Percentiles rank a stretch among this genome's conserved stretches.
phyloP scores from a whole-genome alignment of 2,113 vertebrate species.

The Notechis scutatus region DNA sequence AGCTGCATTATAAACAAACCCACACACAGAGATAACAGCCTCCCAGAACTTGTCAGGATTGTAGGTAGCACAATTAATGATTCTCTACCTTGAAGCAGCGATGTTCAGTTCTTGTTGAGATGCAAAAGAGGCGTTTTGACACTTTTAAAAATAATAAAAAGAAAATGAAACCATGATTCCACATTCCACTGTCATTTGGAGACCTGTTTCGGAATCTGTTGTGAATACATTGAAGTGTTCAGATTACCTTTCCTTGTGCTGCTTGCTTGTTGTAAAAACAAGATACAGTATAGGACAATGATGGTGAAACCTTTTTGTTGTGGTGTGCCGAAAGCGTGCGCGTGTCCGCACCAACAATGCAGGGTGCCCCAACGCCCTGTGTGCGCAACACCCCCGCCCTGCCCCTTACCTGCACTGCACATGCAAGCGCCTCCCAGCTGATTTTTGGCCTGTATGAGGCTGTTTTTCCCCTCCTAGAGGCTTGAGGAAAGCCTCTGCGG shows the following conservation, averaged over 20 bases:
- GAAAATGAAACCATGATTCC: not conserved
- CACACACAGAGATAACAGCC: not conserved
- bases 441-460: no score
- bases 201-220: not conserved
- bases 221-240: not conserved
- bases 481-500: no score
- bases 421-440: no score
- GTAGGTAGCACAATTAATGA: not conserved
- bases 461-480: no score
- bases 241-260: not conserved
- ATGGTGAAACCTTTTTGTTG: no score
- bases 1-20: not conserved
- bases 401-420: no score
- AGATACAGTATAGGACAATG: no score
- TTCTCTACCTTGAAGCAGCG: not conserved
- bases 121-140: not conserved
- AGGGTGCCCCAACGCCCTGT: no score
- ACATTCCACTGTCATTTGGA: not conserved
- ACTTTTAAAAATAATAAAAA: not conserved
- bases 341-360: no score
- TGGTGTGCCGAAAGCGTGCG: no score
- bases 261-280: not conserved
- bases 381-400: no score
- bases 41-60: no score
- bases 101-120: not conserved